Evolutionary conservation across 2,797 vertebrate species (phyloP).

Genomic region (Anableps anableps): DNA sequence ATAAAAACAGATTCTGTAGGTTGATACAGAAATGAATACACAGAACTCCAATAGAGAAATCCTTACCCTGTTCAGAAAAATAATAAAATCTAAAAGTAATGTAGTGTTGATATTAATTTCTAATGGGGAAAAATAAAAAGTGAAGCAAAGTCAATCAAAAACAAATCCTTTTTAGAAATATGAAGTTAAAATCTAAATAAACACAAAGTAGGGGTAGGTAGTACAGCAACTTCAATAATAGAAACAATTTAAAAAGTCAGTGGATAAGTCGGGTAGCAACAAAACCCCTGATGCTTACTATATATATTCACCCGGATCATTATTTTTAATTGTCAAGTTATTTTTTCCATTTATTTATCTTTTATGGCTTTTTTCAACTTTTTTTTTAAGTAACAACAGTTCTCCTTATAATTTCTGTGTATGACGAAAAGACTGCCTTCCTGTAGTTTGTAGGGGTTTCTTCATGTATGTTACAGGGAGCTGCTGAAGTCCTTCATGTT

Average conservation of each 20-base stretch:
- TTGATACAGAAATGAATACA: not conserved
- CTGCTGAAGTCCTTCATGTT: not conserved
- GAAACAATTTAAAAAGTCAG: too few relatives aligned
- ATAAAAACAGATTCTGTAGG: conserved; percentile 2
- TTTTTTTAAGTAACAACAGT: not conserved
- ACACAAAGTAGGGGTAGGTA: too few relatives aligned
- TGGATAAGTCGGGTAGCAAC: not conserved
- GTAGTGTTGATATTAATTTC: too few relatives aligned
- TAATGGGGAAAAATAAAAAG: not conserved
- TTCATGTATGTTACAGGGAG: not conserved
- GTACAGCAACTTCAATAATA: too few relatives aligned
- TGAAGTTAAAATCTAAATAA: too few relatives aligned
- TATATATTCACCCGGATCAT: not conserved
- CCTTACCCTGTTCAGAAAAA: not conserved
- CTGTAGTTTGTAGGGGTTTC: not conserved
- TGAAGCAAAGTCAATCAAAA: not conserved
- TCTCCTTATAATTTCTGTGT: not conserved
- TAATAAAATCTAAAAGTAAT: not conserved
- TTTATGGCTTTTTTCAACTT: too few relatives aligned
- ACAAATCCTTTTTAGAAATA: too few relatives aligned
- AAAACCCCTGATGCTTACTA: not conserved
- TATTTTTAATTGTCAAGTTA: not conserved
- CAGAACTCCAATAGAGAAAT: conserved; percentile 7
- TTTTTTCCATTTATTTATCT: not conserved
- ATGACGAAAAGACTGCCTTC: not conserved